Evolutionary conservation across 2,888 invertebrate genomes (phyloP), one percentile per base, ranked within the genome.

Genomic region (Trachelus tabidus): DNA sequence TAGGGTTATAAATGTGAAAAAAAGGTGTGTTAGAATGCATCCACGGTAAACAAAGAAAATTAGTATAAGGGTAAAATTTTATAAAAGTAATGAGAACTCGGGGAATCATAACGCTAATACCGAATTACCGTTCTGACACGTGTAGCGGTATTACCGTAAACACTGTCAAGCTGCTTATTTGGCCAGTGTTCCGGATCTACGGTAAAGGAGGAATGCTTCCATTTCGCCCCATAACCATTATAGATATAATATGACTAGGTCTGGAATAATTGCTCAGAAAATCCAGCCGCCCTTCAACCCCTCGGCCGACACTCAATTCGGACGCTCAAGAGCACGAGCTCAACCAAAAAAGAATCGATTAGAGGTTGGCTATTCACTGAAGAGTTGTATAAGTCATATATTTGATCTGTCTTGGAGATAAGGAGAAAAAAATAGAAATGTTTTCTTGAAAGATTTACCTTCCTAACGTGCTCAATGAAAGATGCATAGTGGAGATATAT

Each of bases 191-290:
- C 0, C 6, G 23, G 6, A 9, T 56, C 6, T 23, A 56, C 23
- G 40, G 9, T 23, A 23, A 31, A n/a, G 23, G 12, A 6, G 12
- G 35, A 1, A 11, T 30, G 73, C 75, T 77, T n/a, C 78, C 56
- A 68, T 81, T 80, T 79, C 77, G 71, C 74, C 68, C 80, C 37
- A 68, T 79, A 81, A 80, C 82, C 82, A 73, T 76, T 76, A 34
- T 75, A 78, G 80, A 84, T 85, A 34, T 34, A 34, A 34, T 34
- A 85, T 74, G 80, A 81, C 75, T 75, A 78, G 77, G 75, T 71
- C 79, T 68, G 76, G 81, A 79, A 85, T 85, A 85, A 85, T 84
- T 85, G 79, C 83, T 34, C 34, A 77, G 76, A 76, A 78, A 80
- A 80, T 73, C 79, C 40, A 37, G 37, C 30, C 12, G 56, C 23